phyloP scores from a whole-genome alignment of 2,888 invertebrate species.

The Lochmaea crataegi region DNA sequence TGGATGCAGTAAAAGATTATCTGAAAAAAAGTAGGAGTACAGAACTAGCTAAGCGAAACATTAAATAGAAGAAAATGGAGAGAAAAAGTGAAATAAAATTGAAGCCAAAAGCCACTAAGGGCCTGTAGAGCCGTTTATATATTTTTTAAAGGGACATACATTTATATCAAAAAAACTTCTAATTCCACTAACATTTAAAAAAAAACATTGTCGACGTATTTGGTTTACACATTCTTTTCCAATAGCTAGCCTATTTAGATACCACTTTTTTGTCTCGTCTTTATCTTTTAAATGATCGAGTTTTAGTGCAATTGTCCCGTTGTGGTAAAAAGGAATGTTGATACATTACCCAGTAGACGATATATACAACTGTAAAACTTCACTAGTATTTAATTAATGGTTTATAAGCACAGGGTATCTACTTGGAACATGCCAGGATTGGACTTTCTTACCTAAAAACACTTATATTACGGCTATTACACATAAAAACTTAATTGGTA shows the following conservation, averaged over 20 bases:
- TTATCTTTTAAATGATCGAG: slow-evolving; percentile 5
- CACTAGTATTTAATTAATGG: slow-evolving; percentile 2
- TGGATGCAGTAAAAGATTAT: too few relatives aligned
- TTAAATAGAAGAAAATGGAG: too few relatives aligned
- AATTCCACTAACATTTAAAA: neutral
- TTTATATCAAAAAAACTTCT: neutral
- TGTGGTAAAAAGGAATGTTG: slow-evolving; percentile 1
- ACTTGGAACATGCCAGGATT: neutral
- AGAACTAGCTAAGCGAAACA: too few relatives aligned
- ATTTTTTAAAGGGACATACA: neutral
- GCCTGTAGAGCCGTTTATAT: too few relatives aligned
- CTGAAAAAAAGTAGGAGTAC: too few relatives aligned
- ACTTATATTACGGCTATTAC: neutral
- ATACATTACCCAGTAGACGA: neutral
- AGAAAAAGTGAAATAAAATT: too few relatives aligned
- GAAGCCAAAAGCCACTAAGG: too few relatives aligned
- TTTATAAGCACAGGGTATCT: neutral
- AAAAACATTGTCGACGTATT: neutral
- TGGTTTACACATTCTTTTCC: neutral
- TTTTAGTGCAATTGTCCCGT: slow-evolving; percentile 3
- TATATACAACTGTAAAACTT: slow-evolving; percentile 5
- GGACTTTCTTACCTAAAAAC: neutral
- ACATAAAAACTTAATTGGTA: too few relatives aligned
- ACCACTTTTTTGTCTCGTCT: neutral
- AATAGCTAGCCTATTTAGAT: neutral